A percentile compares a stretch with the other conserved stretches of the same genome.
phyloP scores from a whole-genome alignment of 2,888 invertebrate species.

The Priapulus caudatus region DNA sequence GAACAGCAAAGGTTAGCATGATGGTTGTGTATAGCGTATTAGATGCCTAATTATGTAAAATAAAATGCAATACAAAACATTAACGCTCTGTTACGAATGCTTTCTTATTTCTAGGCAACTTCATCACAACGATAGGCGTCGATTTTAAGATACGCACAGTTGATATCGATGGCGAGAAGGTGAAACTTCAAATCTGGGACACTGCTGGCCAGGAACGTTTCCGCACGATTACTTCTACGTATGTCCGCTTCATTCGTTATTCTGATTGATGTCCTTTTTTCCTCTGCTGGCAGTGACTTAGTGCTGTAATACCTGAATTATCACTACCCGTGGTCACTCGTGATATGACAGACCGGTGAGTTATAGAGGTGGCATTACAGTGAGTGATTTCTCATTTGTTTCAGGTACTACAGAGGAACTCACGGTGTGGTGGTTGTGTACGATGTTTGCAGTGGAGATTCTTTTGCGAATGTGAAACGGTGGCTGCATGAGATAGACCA shows the following conservation, averaged over 20 bases:
- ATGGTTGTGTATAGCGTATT: no score
- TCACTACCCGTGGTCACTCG: slow-evolving; percentile 9
- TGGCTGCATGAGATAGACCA: slow-evolving; percentile 99
- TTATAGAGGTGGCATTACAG: not conserved
- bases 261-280: no score
- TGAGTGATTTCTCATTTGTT: slow-evolving; percentile 17
- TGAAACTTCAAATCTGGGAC: slow-evolving; percentile 71
- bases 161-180: slow-evolving; percentile 40
- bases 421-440: slow-evolving; percentile 99
- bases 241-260: slow-evolving; percentile 22
- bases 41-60: no score
- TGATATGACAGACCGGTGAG: not conserved
- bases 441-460: slow-evolving; percentile 96
- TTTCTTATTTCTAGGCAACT: slow-evolving; percentile 43
- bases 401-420: slow-evolving; percentile 86
- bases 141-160: slow-evolving; percentile 99
- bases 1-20: no score
- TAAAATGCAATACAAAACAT: no score
- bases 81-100: no score
- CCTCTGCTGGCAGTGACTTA: no score
- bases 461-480: slow-evolving; percentile 95
- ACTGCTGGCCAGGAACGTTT: slow-evolving; percentile 95
- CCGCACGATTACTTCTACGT: slow-evolving; percentile 96
- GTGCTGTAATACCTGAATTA: slow-evolving; percentile 22
- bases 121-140: slow-evolving; percentile 96